Conservation (phyloP, 1,140 invertebrate genomes). For the Eriosoma lanigerum region DNA sequence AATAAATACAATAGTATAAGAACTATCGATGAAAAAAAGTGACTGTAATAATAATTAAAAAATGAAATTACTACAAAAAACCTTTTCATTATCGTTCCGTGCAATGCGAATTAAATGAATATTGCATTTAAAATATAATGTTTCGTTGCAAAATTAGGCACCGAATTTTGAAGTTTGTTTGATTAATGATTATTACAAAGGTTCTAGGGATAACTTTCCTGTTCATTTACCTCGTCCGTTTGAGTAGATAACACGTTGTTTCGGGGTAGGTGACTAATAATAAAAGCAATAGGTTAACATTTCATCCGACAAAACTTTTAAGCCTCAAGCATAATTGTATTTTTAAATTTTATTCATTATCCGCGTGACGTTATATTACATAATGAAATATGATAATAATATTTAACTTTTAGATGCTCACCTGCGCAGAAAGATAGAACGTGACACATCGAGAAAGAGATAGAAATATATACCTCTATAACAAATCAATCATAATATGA, state of each 20-base stretch:
- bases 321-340: not conserved
- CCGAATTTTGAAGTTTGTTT: not conserved
- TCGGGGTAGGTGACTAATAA: not conserved
- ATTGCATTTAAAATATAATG: not conserved
- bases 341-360: not conserved
- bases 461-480: not conserved
- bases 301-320: slow-evolving; percentile 2
- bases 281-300: not conserved
- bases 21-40: no score
- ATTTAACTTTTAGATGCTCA: no score
- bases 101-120: not conserved
- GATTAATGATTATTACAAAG: not conserved
- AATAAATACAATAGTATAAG: no score
- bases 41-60: no score
- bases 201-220: not conserved
- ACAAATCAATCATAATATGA: not conserved
- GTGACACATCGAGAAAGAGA: no score
- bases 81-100: no score
- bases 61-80: no score
- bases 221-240: not conserved
- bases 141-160: not conserved
- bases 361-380: not conserved
- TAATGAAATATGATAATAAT: no score
- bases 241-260: not conserved
- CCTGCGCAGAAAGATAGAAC: no score